Base-by-base conservation (phyloP, 2,797 vertebrate species). In the Emys orbicularis region DNA sequence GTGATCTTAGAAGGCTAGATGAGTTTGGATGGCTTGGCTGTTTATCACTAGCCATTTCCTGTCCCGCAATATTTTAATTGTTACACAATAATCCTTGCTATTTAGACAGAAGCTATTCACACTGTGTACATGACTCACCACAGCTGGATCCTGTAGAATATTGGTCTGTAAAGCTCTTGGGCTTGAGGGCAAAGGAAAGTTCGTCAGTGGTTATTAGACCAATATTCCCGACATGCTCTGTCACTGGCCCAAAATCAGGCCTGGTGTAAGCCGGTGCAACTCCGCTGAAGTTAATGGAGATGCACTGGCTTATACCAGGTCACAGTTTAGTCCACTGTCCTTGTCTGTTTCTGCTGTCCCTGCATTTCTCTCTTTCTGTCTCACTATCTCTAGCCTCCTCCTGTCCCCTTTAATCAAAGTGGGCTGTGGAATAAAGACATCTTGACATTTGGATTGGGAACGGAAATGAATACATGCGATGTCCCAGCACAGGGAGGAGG, bases 401-500 rank as follows among this genome's bases (percentile, higher is more conserved):
- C 4, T 89, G 65, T 87, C 52, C 77, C 68, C 21, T 50, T 25
- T 83, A 90, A 92, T 90, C 91, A 0, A 8, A 87, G 50, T 0
- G 4, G 93, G 49, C 77, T 82, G 80, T 86, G 81, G 86, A 95
- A 86, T 37, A 89, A 91, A 91, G 84, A 82, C 87, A 54, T 82
- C 90, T 89, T 88, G 91, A 83, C 90, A 93, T 95, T 95, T 89
- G 92, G 90, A 90, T 79, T 86, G 89, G 79, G 89, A 87, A 97
- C 81, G 95, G 90, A 95, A 84, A 93, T 80, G 94, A 95, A 80
- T 13, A 37, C 61, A 80, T 87, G 68, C 50, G n/a, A 79, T 94
- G 89, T 97, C 97, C 95, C 95, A 94, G 95, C 0, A 1, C 96
- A 81, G 94, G 90, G 96, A 95, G 83, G 92, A 96, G 83, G 83